These are phyloP conservation scores for Limnodromus scolopaceus DNA, from an alignment of 2,797 vertebrate genomes.

Conservation along the genomic window DNA sequence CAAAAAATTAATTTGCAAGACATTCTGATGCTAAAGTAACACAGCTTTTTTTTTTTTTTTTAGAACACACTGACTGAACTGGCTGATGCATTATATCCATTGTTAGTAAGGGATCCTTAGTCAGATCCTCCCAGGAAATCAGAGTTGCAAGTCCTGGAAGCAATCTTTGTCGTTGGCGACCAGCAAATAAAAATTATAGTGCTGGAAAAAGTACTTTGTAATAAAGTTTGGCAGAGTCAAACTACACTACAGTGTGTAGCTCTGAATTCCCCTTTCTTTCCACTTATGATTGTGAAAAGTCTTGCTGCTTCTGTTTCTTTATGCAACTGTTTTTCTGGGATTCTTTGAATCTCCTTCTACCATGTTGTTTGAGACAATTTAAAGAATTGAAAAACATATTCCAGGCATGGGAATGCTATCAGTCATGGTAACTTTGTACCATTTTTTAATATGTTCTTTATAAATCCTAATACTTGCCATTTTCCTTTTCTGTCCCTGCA, in stretches of 20 bases:
- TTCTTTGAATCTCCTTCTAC: background rate
- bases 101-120: background rate
- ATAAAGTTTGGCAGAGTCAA: background rate
- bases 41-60: background rate
- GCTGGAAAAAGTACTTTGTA: background rate
- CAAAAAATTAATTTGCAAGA: background rate
- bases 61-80: background rate
- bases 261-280: background rate
- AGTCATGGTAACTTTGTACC: background rate
- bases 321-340: background rate
- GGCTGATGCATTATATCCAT: fast-evolving
- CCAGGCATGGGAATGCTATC: background rate
- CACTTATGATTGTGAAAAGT: background rate
- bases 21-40: background rate
- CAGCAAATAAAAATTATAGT: background rate
- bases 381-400: background rate
- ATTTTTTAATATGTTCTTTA: background rate
- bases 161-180: background rate
- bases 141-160: background rate
- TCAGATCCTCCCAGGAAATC: background rate
- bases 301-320: background rate
- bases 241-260: background rate
- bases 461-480: background rate
- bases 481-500: background rate
- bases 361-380: background rate